phyloP scores from a whole-genome alignment of 2,888 invertebrate genomes.

The Plutella xylostella region DNA sequence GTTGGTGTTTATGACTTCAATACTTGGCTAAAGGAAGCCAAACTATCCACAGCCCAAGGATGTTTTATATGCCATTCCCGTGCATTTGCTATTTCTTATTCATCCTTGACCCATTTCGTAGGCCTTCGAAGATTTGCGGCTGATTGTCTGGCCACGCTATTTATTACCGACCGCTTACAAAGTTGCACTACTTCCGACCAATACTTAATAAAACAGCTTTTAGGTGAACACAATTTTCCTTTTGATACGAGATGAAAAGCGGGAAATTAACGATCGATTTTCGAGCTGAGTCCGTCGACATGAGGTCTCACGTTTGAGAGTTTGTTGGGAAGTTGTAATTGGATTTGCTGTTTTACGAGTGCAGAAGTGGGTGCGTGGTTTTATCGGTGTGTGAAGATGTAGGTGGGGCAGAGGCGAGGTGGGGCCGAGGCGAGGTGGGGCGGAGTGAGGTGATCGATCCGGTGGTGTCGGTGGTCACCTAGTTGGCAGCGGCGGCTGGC shows the following conservation, averaged over 20 bases:
- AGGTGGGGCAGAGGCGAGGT: not conserved
- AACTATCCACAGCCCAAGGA: constrained; percentile 19
- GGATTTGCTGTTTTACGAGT: not conserved
- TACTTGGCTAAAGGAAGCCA: not conserved
- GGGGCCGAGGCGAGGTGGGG: not conserved
- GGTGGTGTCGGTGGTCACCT: constrained; percentile 26
- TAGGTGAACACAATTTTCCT: constrained; percentile 13
- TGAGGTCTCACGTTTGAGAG: not conserved
- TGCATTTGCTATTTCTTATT: constrained; percentile 7
- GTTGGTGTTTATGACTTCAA: no score
- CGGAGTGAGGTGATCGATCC: not conserved
- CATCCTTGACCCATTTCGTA: constrained; percentile 44
- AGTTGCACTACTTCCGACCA: constrained; percentile 13
- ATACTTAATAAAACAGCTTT: no score
- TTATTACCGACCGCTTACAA: constrained; percentile 25
- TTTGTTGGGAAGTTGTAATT: not conserved
- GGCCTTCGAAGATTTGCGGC: constrained; percentile 38
- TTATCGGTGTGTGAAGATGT: not conserved
- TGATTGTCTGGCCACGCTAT: constrained; percentile 32
- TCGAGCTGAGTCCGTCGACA: not conserved
- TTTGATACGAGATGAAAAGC: constrained; percentile 1
- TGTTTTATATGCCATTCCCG: constrained; percentile 22
- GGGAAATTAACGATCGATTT: constrained; percentile 1
- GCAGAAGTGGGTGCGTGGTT: not conserved
- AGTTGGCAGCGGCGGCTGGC: constrained; percentile 36